A percentile compares a stretch with the other conserved stretches of the same genome.
Evolutionary conservation across 1,140 invertebrate species (phyloP).

Genomic region (Ectropis grisescens): DNA sequence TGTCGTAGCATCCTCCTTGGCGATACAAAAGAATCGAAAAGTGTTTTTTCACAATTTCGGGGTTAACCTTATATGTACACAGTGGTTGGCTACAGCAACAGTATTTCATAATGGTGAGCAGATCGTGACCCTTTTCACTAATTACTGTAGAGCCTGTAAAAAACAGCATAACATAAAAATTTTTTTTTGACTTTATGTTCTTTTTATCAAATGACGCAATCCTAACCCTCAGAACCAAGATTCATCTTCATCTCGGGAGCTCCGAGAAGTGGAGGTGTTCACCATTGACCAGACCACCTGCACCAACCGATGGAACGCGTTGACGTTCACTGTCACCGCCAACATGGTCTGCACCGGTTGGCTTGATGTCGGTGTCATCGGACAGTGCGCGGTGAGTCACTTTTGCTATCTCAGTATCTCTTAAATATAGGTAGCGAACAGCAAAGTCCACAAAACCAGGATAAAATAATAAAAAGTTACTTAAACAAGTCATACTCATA

Average conservation of each 20-base stretch:
- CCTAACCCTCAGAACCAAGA: slow-evolving; percentile 16
- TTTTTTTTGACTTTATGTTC: too few relatives aligned
- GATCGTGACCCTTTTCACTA: too few relatives aligned
- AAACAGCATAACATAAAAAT: too few relatives aligned
- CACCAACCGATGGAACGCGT: slow-evolving; percentile 18
- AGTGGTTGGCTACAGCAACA: too few relatives aligned
- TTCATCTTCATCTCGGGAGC: slow-evolving; percentile 11
- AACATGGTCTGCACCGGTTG: slow-evolving; percentile 40
- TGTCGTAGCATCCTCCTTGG: too few relatives aligned
- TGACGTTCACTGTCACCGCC: slow-evolving; percentile 18
- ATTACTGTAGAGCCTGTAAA: too few relatives aligned
- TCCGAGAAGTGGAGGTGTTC: slow-evolving; percentile 29
- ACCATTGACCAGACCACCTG: slow-evolving; percentile 29
- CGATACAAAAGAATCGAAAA: too few relatives aligned
- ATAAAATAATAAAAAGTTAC: not conserved
- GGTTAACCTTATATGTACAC: too few relatives aligned
- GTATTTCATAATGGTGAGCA: too few relatives aligned
- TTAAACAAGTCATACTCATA: not conserved
- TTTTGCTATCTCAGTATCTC: too few relatives aligned
- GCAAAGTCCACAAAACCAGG: not conserved
- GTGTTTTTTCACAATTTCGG: too few relatives aligned
- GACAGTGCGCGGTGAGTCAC: slow-evolving; percentile 37
- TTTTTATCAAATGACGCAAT: slow-evolving; percentile 5
- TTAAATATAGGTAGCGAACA: not conserved
- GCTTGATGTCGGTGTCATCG: slow-evolving; percentile 36